These are phyloP conservation scores for Ephialtes manifestator DNA, from an alignment of 2,888 invertebrate genomes.

Conservation along the genomic window DNA sequence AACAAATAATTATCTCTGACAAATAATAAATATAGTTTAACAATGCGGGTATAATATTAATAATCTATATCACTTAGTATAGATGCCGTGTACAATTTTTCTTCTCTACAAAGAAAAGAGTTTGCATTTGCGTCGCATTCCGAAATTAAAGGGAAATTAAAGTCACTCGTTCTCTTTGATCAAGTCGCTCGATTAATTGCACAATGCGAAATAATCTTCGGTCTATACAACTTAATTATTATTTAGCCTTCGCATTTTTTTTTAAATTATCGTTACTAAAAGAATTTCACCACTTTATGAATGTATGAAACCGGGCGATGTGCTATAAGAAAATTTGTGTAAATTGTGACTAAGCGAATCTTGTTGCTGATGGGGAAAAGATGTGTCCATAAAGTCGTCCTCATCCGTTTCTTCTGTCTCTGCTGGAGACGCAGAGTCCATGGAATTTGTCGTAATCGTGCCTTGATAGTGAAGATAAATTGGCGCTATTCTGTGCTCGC, in stretches of 20 bases:
- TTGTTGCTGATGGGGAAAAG: conserved; percentile 66
- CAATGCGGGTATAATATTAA: background rate
- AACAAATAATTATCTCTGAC: conserved; percentile 25
- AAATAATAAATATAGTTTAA: conserved; percentile 59
- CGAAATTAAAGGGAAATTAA: background rate
- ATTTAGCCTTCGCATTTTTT: background rate
- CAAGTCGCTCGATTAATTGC: conserved; percentile 47
- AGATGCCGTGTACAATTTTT: conserved; percentile 25
- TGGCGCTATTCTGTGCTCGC: conserved; percentile 84
- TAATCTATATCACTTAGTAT: conserved; percentile 15
- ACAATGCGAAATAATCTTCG: conserved; percentile 33
- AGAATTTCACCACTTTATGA: conserved; percentile 47
- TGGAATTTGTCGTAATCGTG: conserved; percentile 28
- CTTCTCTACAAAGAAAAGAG: background rate
- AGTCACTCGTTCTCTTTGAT: conserved; percentile 32
- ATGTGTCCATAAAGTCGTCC: conserved; percentile 74
- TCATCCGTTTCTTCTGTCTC: conserved; percentile 71
- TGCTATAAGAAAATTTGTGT: conserved; percentile 73
- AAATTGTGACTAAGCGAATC: conserved; percentile 63
- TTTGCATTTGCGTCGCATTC: background rate
- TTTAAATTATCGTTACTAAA: background rate
- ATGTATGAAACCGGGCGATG: conserved; percentile 73
- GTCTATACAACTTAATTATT: conserved; percentile 28
- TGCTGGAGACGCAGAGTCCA: conserved; percentile 32
- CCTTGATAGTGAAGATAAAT: conserved; percentile 87